These are phyloP conservation scores for Nysson spinosus DNA, from an alignment of 2,888 invertebrate species.

Conservation along the genomic window DNA sequence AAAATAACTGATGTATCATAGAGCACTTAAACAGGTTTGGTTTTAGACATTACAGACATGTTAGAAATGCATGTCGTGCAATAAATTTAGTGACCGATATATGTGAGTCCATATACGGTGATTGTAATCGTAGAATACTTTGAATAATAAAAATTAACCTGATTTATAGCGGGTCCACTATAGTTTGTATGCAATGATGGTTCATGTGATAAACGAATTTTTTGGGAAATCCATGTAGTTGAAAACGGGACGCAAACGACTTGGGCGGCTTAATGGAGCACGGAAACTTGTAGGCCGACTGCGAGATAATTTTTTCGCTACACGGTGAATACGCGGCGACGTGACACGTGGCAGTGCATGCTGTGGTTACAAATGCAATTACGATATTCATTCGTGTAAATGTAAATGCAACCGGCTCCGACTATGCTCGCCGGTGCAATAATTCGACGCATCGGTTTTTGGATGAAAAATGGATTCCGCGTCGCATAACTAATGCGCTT, in stretches of 20 bases:
- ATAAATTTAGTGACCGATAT: too few relatives aligned
- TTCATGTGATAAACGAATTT: slow-evolving; percentile 39
- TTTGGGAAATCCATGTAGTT: slow-evolving; percentile 19
- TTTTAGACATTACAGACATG: too few relatives aligned
- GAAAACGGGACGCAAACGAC: slow-evolving; percentile 29
- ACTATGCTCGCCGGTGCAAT: neutral
- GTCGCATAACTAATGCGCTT: slow-evolving; percentile 17
- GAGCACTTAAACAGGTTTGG: too few relatives aligned
- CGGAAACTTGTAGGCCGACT: slow-evolving; percentile 28
- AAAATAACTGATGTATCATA: too few relatives aligned
- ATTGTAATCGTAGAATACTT: too few relatives aligned
- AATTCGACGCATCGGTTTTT: slow-evolving; percentile 28
- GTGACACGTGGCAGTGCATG: neutral
- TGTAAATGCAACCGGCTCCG: slow-evolving; percentile 37
- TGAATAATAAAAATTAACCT: slow-evolving; percentile 4
- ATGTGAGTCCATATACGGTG: too few relatives aligned
- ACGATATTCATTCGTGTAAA: slow-evolving; percentile 47
- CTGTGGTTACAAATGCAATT: slow-evolving; percentile 47
- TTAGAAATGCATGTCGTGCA: too few relatives aligned
- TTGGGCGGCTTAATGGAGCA: slow-evolving; percentile 24
- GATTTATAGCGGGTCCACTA: slow-evolving; percentile 29
- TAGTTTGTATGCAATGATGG: slow-evolving; percentile 9
- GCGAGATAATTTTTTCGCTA: slow-evolving; percentile 23
- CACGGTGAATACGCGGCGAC: neutral
- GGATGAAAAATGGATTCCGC: slow-evolving; percentile 41